Percentiles rank a stretch among this genome's conserved stretches.
Evolutionary conservation across 2,113 vertebrate genomes (phyloP).

Genomic region (Boleophthalmus pectinirostris): DNA sequence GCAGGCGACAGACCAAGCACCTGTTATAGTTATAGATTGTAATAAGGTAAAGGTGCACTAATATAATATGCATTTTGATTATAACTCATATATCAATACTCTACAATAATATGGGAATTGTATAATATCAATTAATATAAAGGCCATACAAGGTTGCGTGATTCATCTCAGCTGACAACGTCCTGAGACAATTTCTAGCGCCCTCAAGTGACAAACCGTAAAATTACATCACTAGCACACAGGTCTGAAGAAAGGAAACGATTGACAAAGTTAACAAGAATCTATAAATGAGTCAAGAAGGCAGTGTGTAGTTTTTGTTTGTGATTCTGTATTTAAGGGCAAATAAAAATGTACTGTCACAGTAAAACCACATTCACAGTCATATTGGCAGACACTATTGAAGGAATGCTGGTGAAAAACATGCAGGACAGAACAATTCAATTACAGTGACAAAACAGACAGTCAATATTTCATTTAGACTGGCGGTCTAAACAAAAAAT

Average conservation of each 20-base stretch:
- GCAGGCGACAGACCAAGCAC: no score
- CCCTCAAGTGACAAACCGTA: slow-evolving; percentile 36
- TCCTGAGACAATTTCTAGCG: slow-evolving; percentile 11
- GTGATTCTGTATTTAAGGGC: slow-evolving; percentile 56
- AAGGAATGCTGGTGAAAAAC: slow-evolving; percentile 43
- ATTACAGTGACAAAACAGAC: slow-evolving; percentile 1
- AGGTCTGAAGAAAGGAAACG: not conserved
- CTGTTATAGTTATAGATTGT: no score
- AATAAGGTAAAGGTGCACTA: no score
- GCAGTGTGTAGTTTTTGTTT: slow-evolving; percentile 6
- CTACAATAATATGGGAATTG: not conserved
- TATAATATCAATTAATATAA: not conserved
- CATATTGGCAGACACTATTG: slow-evolving; percentile 32
- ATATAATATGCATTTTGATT: no score
- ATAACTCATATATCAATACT: no score
- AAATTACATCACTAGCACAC: not conserved
- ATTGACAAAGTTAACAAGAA: not conserved
- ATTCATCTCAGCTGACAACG: no score
- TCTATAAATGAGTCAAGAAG: slow-evolving; percentile 24
- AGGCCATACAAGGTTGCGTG: not conserved
- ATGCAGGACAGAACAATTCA: not conserved
- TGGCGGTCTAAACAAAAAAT: not conserved
- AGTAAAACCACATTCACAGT: slow-evolving; percentile 61
- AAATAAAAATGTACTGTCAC: slow-evolving; percentile 42
- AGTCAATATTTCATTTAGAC: not conserved